Evolutionary conservation across 2,797 vertebrate genomes (phyloP).

Genomic region (Merluccius polli): DNA sequence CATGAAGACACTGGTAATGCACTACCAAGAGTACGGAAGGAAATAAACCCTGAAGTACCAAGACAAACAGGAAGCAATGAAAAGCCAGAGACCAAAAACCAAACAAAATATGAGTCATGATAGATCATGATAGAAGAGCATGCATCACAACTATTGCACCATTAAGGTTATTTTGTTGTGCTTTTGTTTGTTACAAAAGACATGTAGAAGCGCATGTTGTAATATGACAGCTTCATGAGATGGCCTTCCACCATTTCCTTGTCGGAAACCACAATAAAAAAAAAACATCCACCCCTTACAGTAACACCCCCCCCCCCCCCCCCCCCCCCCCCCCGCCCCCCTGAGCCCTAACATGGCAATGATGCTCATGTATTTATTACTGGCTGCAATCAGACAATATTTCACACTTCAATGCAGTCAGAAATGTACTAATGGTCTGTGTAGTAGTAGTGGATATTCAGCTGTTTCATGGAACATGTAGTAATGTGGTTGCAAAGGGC

Average conservation of each 20-base stretch:
- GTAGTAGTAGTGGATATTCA: background rate
- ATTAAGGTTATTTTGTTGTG: background rate
- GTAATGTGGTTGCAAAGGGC: background rate
- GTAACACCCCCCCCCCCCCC: background rate
- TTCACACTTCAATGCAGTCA: background rate
- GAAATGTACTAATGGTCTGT: background rate
- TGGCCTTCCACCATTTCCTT: background rate
- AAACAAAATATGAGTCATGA: conserved; percentile 1
- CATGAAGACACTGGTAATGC: background rate
- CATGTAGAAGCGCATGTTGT: background rate
- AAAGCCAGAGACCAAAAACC: background rate
- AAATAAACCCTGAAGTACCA: background rate
- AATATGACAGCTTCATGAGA: background rate
- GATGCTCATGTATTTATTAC: background rate
- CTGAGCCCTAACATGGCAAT: background rate
- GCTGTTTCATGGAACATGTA: background rate
- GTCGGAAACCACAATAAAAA: background rate
- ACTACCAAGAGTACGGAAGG: background rate
- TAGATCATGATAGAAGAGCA: conserved; percentile 27
- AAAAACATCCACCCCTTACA: background rate
- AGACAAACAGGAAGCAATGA: background rate
- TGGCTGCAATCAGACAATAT: background rate
- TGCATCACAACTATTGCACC: background rate
- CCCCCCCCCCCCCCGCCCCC: background rate
- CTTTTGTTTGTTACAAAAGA: background rate